Percentiles rank a stretch among this genome's conserved stretches.
Conservation (phyloP, 2,113 vertebrate species). For the Actinemys pallida region DNA sequence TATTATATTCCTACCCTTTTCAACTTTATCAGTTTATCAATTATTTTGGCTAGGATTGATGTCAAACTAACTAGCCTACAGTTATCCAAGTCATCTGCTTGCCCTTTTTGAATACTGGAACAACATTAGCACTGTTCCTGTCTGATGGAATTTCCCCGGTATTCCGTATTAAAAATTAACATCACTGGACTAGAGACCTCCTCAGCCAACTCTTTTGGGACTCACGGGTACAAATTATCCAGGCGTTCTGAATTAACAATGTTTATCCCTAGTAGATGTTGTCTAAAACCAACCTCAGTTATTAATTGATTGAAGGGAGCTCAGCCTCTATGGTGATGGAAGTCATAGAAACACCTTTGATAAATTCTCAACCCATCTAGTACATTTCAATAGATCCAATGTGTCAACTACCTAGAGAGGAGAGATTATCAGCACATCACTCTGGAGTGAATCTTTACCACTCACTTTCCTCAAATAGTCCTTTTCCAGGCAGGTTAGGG, state of each 20-base stretch:
- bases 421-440: no score
- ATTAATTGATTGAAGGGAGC: no score
- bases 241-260: neutral
- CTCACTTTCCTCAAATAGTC: no score
- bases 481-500: no score
- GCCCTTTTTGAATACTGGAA: neutral
- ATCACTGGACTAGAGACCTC: neutral
- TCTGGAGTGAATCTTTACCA: no score
- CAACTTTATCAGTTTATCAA: neutral
- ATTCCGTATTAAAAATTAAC: neutral
- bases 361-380: neutral
- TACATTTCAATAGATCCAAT: no score
- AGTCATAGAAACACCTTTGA: neutral
- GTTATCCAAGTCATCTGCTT: neutral
- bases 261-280: neutral
- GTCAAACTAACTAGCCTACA: neutral
- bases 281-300: no score
- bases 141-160: neutral
- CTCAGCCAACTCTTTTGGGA: neutral
- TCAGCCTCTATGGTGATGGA: neutral
- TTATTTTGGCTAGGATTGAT: neutral
- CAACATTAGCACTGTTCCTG: neutral
- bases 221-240: neutral
- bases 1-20: neutral
- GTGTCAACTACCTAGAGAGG: no score